Conservation (phyloP, 2,113 vertebrate genomes). For the Geococcyx californianus region DNA sequence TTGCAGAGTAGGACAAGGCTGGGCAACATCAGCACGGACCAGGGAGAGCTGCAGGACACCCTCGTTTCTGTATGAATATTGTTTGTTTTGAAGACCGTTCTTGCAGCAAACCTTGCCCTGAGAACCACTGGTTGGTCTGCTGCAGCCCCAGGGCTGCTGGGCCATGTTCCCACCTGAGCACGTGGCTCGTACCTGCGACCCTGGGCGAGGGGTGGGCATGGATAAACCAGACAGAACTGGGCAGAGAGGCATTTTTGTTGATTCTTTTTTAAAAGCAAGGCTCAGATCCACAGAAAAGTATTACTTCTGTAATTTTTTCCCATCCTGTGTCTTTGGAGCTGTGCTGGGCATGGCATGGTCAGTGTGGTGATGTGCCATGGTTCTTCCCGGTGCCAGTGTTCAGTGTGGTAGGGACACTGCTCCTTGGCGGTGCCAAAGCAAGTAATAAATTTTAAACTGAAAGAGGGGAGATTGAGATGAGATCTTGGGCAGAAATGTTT, state of each 20-base stretch:
- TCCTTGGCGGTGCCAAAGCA: too few relatives aligned
- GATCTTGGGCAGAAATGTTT: too few relatives aligned
- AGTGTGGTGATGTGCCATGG: fast-evolving
- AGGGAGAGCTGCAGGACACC: too few relatives aligned
- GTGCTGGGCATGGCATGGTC: not conserved
- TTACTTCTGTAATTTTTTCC: too few relatives aligned
- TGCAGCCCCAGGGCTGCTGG: not conserved
- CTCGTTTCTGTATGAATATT: fast-evolving
- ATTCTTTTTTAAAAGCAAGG: not conserved
- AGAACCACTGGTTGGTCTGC: not conserved
- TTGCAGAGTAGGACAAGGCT: not conserved
- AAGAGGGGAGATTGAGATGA: too few relatives aligned
- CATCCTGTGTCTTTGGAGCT: fast-evolving
- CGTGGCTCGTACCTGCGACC: not conserved
- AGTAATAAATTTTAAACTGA: not conserved
- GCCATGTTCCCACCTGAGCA: fast-evolving
- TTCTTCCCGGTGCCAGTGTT: too few relatives aligned
- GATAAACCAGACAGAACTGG: not conserved
- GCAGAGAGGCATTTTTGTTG: not conserved
- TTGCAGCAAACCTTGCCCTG: not conserved
- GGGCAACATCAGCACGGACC: fast-evolving
- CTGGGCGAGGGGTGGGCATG: too few relatives aligned
- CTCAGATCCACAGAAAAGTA: not conserved
- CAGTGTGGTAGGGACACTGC: fast-evolving
- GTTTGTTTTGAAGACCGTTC: not conserved